Conservation (phyloP, 1,140 invertebrate genomes). For the Dufourea novaeangliae region DNA sequence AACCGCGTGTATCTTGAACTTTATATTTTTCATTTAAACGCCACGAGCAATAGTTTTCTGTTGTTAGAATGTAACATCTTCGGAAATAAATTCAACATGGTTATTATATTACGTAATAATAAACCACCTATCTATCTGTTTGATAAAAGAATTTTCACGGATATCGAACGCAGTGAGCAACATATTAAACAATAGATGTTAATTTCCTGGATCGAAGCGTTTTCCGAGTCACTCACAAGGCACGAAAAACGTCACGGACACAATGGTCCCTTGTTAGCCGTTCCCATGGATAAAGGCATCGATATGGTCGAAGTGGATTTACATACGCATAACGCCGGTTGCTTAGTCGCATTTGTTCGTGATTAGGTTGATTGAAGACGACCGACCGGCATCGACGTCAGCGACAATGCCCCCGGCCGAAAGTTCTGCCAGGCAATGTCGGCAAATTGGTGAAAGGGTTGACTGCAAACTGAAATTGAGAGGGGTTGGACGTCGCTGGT, state of each 20-base stretch:
- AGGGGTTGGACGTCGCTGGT: slow-evolving; percentile 68
- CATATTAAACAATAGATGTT: no score
- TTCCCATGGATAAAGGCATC: neutral
- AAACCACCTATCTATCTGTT: no score
- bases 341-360: slow-evolving; percentile 6
- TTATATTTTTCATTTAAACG: no score
- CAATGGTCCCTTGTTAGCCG: neutral
- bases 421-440: slow-evolving; percentile 65
- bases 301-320: neutral
- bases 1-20: no score
- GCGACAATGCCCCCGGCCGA: slow-evolving; percentile 54
- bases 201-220: no score
- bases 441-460: slow-evolving; percentile 76
- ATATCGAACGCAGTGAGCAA: neutral
- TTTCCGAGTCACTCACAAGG: neutral
- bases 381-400: slow-evolving; percentile 41
- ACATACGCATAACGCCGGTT: neutral
- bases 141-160: no score
- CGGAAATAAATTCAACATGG: no score
- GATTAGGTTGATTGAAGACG: slow-evolving; percentile 47
- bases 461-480: slow-evolving; percentile 70
- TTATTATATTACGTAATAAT: no score
- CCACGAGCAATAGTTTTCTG: no score
- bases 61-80: no score
- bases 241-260: neutral